Conservation (phyloP, 2,888 invertebrate species). For the Polymixis lichenea region DNA sequence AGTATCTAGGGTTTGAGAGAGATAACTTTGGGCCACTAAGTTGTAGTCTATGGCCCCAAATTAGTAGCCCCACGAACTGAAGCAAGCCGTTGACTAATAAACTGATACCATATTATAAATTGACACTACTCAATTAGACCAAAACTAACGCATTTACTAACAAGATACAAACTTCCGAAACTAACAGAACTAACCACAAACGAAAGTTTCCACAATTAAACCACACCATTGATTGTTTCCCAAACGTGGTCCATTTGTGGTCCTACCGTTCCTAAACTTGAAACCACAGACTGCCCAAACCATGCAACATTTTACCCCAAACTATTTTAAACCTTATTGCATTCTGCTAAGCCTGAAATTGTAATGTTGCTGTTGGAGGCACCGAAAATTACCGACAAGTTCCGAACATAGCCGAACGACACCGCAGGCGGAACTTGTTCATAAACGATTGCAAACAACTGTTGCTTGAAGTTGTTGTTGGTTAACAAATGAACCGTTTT, state of each 20-base stretch:
- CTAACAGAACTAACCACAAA: conserved; percentile 55
- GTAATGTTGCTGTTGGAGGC: not conserved
- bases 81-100: too few relatives aligned
- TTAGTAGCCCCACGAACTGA: too few relatives aligned
- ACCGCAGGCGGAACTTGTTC: conserved; percentile 66
- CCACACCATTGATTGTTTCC: conserved; percentile 81
- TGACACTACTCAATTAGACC: not conserved
- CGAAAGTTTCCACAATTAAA: conserved; percentile 69
- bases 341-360: not conserved
- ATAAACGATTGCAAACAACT: conserved; percentile 66
- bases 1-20: too few relatives aligned
- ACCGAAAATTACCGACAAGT: conserved; percentile 40
- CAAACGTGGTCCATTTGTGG: conserved; percentile 79
- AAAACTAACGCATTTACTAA: conserved; percentile 16
- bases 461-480: conserved; percentile 68
- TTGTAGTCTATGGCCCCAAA: too few relatives aligned
- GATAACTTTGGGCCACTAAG: too few relatives aligned
- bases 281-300: conserved; percentile 60
- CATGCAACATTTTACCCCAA: conserved; percentile 49
- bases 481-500: conserved; percentile 61
- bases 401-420: conserved; percentile 47
- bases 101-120: not conserved
- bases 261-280: conserved; percentile 67
- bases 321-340: conserved; percentile 40
- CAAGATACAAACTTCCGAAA: conserved; percentile 36